Evolutionary conservation across 1,140 invertebrate species (phyloP).

Genomic region (Delia radicum): DNA sequence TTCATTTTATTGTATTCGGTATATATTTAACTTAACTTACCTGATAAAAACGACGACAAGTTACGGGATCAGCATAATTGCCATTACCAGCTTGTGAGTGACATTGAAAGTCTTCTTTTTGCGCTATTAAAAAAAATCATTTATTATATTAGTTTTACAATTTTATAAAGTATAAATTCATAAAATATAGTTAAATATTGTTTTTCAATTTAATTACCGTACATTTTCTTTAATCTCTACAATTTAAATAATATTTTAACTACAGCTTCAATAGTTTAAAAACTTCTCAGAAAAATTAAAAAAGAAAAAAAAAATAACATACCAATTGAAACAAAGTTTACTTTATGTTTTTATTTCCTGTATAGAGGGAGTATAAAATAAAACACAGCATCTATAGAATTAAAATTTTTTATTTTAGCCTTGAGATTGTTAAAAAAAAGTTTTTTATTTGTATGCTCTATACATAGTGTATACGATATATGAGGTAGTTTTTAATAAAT

Average conservation of each 20-base stretch:
- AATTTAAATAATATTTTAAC: neutral
- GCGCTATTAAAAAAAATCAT: constrained; percentile 33
- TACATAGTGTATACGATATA: too few relatives aligned
- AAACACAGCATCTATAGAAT: neutral
- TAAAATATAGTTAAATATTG: neutral
- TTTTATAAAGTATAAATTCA: neutral
- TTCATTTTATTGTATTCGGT: too few relatives aligned
- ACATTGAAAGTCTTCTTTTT: constrained; percentile 68
- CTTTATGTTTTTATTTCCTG: neutral
- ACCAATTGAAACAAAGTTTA: neutral
- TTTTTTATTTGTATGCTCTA: too few relatives aligned
- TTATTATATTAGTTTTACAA: too few relatives aligned
- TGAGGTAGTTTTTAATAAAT: too few relatives aligned
- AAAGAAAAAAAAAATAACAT: neutral
- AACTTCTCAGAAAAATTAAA: neutral
- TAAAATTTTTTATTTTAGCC: neutral
- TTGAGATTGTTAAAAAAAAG: neutral
- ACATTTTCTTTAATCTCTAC: too few relatives aligned
- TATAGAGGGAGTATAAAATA: neutral
- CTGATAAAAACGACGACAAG: constrained; percentile 85
- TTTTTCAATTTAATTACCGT: neutral
- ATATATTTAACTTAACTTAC: constrained; percentile 58
- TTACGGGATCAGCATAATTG: constrained; percentile 86
- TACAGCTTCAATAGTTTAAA: neutral
- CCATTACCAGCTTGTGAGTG: constrained; percentile 78